Base-by-base conservation (phyloP, 1,140 invertebrate species). In the Apocrypta bakeri region DNA sequence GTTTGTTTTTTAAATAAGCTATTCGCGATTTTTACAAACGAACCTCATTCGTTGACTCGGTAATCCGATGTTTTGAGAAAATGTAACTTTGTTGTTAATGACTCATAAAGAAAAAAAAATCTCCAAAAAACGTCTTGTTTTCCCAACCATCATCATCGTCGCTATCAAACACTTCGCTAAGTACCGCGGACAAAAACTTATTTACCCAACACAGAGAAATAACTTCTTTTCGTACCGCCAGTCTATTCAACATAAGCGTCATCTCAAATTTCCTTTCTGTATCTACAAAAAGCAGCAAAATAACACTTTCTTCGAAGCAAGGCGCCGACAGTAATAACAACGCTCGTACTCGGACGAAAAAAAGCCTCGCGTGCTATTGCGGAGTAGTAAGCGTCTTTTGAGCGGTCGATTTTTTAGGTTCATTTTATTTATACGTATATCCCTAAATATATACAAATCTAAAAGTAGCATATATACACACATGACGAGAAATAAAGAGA, bases 361-460 rank as follows among this genome's bases (percentile, higher is more conserved):
- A 72, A 79, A 40, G 77, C 61, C n/a, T 37, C 33, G 11, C 29
- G 61, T 73, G 63, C 73, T 33, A 73, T 33, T 37, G 31, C 71
- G n/a, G 17, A 24, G 71, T 37, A 42, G 69, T 2, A 17, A n/a
- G 27, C 64, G 66, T n/a, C 77, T 17, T 25, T 25, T 1, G 40
- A n/a, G n/a, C 29, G 29, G 68, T 1, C 68, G 68, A 71, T 37
- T 33, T 37, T 71, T 71, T 71, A 17, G 29, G 68, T 73, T 73
- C n/a, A 73, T 73, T 73, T 73, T 73, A 73, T 73, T 73, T 73
- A 71, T 21, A 29, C 33, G 33, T 37, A 25, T n/a, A 12, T n/a
- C n/a, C n/a, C n/a, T n/a, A n/a, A n/a, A n/a, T n/a, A 25, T 37
- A 37, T 37, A 37, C 33, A 9, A 9, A 37, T 37, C 33, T 37